Evolutionary conservation across 2,113 vertebrate genomes (phyloP).

Genomic region (Catharus fuscescens): DNA sequence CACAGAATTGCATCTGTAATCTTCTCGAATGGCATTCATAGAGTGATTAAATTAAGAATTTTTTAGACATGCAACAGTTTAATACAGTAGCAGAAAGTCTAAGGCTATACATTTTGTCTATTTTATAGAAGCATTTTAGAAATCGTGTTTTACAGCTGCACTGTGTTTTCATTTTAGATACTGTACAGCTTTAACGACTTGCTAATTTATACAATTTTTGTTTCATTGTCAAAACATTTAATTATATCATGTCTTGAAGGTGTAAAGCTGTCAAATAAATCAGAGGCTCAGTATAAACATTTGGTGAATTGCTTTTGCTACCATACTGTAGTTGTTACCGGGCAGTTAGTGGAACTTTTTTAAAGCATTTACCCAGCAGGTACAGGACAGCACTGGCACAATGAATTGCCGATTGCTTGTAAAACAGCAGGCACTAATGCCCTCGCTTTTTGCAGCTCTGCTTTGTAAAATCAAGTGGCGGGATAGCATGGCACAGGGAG

Average conservation of each 20-base stretch:
- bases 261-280: conserved; percentile 91
- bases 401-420: conserved; percentile 77
- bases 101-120: conserved; percentile 4
- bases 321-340: conserved; percentile 65
- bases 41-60: not conserved
- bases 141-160: conserved; percentile 36
- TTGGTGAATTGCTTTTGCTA: conserved; percentile 77
- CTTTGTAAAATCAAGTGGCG: conserved; percentile 57
- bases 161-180: conserved; percentile 73
- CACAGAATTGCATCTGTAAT: not conserved
- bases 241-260: conserved; percentile 84
- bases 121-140: conserved; percentile 58
- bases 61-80: not conserved
- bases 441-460: conserved; percentile 56
- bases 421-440: conserved; percentile 80
- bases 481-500: not conserved
- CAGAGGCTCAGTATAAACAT: conserved; percentile 80
- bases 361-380: conserved; percentile 76
- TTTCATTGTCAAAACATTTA: conserved; percentile 87
- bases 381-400: conserved; percentile 68
- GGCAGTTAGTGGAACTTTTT: conserved; percentile 69
- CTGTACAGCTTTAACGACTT: conserved; percentile 75
- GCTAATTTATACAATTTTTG: conserved; percentile 85
- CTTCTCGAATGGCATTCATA: not conserved
- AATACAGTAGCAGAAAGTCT: conserved; percentile 20